Percentiles rank a stretch among this genome's conserved stretches.
Conservation (phyloP, 2,797 vertebrate genomes). For the Ammospiza maritima region DNA sequence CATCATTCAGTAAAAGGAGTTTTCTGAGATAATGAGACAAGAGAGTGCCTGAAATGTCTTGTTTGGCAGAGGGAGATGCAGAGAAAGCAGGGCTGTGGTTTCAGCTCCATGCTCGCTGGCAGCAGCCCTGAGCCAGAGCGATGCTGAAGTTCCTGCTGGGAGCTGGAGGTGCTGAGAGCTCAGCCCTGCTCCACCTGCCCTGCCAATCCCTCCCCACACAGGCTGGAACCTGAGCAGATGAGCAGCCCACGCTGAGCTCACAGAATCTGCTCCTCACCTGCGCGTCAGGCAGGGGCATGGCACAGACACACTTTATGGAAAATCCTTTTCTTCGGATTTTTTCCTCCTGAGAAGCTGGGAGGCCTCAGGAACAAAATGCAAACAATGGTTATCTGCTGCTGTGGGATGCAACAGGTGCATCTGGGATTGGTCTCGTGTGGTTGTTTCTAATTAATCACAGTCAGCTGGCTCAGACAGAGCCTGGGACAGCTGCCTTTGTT, state of each 20-base stretch:
- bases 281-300: background rate
- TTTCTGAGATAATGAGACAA: background rate
- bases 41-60: background rate
- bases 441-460: too few species aligned
- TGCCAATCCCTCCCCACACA: background rate
- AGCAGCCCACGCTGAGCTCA: background rate
- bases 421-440: too few species aligned
- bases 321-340: too few species aligned
- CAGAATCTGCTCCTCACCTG: background rate
- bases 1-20: background rate
- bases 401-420: too few species aligned
- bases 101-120: background rate
- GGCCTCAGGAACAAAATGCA: too few species aligned
- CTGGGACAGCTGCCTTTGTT: too few species aligned
- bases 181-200: background rate
- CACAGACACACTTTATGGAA: too few species aligned
- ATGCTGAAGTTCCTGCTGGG: background rate
- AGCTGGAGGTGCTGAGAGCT: background rate
- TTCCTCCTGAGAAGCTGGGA: too few species aligned
- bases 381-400: too few species aligned
- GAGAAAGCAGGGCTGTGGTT: background rate
- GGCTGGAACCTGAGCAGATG: background rate
- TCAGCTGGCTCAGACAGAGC: too few species aligned
- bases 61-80: background rate
- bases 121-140: accelerated